Evolutionary conservation across 1,140 invertebrate genomes (phyloP), one percentile per base, ranked within the genome.

Genomic region (Hyles vespertilio): DNA sequence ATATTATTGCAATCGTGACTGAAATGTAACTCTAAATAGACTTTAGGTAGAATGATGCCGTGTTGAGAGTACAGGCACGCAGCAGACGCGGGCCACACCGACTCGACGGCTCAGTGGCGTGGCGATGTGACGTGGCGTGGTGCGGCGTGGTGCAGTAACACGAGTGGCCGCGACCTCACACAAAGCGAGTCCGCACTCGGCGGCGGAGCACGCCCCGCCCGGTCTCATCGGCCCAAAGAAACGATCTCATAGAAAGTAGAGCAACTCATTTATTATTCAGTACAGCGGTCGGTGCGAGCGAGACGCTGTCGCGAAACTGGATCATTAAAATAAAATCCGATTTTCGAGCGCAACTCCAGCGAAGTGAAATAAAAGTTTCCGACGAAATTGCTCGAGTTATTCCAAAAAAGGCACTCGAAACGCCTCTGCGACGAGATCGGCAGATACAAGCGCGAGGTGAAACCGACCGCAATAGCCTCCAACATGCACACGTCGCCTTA

Each of bases 231-330:
- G 79, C 77, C 77, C 79, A 85, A 83, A 87, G 84, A 86, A 87
- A 85, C 79, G 73, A 89, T 87, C 82, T 86, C 81, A 89, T 87
- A 86, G 85, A 89, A 89, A 89, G 85, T 89, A 81, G 85, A 87
- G 77, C 84, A 84, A 85, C 62, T 88, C 78, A 83, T 87, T 89
- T 89, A 87, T 86, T 87, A 86, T 84, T 87, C 82, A 83, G 78
- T 82, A 78, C 84, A 85, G 70, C 70, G 63, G 69, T 78, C 75
- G 75, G 85, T 84, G 83, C 72, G 85, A 87, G 84, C 74, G 84
- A 84, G 83, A 81, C 69, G 70, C 65, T 62, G 40, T 45, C 54
- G 74, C 74, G 74, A 87, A 87, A 87, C 82, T 79, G 74, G 82
- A 84, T 87, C 81, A 89, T 89, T 89, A 89, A 88, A 87, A 87